Base-by-base conservation (phyloP, 1,140 invertebrate genomes). In the Drosophila nigrodunni region DNA sequence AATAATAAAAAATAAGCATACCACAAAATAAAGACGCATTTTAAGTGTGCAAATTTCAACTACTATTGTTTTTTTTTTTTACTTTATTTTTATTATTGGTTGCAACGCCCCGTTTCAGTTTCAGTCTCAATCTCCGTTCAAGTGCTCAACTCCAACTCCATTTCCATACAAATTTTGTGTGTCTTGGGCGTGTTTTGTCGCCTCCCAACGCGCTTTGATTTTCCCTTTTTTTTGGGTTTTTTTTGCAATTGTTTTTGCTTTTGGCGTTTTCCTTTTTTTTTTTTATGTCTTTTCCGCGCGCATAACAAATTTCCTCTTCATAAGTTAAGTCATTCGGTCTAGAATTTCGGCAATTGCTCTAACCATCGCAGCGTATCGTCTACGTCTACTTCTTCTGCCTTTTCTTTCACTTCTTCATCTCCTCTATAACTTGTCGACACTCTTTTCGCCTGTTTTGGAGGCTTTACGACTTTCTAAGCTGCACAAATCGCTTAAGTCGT, bases 1-100 rank as follows among this genome's bases (percentile, higher is more conserved):
- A 86, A 78, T 65, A 82, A 77, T 58, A 72, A 72, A 70, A 80
- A 71, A 70, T 65, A 78, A 76, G 58, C 62, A 68, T 58, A 58
- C 66, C 62, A 78, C 74, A 70, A 66, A 43, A 78, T 71, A 61
- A 62, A 70, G 59, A 78, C 57, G 54, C 64, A 69, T 68, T 74
- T 60, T 37, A 62, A 62, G 64, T 52, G 55, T 73, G 25, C 25
- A 30, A 30, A 30, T 71, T 65, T 30, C 41, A 15, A 39, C 10
- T 55, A 5, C 30, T 13, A 37, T 15, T 55, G 46, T 13, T 39
- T 25, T 34, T 43, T 58, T 46, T 65, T 47, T 54, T 47, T 3
- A 43, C 3, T 34, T 43, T 66, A 57, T 55, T 58, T 15, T 52
- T 35, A 47, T 49, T 35, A 30, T 65, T 65, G n/a, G 50, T 50